A percentile compares a stretch with the other conserved stretches of the same genome.
phyloP scores from a whole-genome alignment of 2,888 invertebrate species.

The Tupiocoris notatus region DNA sequence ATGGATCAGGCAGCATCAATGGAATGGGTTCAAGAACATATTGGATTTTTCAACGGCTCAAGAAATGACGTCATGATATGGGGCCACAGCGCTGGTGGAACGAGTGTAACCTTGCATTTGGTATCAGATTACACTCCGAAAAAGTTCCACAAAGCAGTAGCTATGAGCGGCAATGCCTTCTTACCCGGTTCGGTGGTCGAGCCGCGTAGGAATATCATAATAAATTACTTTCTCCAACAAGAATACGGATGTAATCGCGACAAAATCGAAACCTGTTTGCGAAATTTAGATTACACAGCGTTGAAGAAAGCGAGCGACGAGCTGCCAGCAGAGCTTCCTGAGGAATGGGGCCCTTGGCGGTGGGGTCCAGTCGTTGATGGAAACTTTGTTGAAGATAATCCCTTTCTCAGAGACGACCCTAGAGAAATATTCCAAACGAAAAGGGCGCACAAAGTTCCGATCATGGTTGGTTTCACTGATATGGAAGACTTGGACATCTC shows the following conservation, averaged over 20 bases:
- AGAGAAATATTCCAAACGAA: conserved; percentile 47
- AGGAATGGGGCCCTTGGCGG: conserved; percentile 62
- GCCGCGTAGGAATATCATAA: conserved; percentile 52
- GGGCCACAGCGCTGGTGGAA: conserved; percentile 77
- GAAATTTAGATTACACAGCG: conserved; percentile 56
- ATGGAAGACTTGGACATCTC: conserved; percentile 65
- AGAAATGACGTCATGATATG: conserved; percentile 72
- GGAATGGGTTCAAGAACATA: conserved; percentile 74
- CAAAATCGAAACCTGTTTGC: conserved; percentile 66
- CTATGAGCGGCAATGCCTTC: conserved; percentile 76
- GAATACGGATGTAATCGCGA: conserved; percentile 53
- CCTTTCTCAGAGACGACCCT: conserved; percentile 69
- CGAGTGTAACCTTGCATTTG: conserved; percentile 76
- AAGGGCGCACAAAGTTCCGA: conserved; percentile 58
- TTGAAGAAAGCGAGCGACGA: conserved; percentile 44
- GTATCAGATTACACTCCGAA: conserved; percentile 58
- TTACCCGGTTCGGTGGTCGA: conserved; percentile 63
- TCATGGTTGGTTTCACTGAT: conserved; percentile 74
- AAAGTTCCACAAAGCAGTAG: conserved; percentile 71
- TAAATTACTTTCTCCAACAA: conserved; percentile 23
- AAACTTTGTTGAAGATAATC: conserved; percentile 65
- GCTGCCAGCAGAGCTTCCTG: conserved; percentile 15
- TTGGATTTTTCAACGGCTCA: conserved; percentile 72
- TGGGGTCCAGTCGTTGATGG: conserved; percentile 80
- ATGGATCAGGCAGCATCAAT: conserved; percentile 79